Evolutionary conservation across 30 jellyfish, hydroid and myxozoan genomes (phyloP).

Genomic region (Hydra vulgaris): DNA sequence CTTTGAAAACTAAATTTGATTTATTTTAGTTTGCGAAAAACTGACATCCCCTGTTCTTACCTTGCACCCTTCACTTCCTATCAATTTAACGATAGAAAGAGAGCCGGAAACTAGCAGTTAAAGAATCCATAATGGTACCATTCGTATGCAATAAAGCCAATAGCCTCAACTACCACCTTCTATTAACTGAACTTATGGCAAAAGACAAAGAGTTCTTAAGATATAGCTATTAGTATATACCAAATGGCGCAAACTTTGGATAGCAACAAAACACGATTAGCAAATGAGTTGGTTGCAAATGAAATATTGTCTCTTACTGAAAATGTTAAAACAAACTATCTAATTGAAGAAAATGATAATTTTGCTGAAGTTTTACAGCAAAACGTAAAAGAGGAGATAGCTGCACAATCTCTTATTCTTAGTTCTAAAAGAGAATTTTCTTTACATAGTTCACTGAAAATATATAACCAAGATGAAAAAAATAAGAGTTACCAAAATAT

Average conservation of each 20-base stretch:
- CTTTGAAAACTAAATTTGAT: too few relatives aligned
- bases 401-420: slow-evolving; percentile 22
- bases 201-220: slow-evolving; percentile 15
- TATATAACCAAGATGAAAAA: slow-evolving; percentile 3
- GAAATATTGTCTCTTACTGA: not conserved
- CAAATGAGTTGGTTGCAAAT: not conserved
- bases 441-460: not conserved
- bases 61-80: not conserved
- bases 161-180: slow-evolving; percentile 24
- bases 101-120: not conserved
- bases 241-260: slow-evolving; percentile 35
- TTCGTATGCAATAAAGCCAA: slow-evolving; percentile 22
- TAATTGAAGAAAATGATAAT: not conserved
- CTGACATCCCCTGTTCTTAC: not conserved
- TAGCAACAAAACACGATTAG: slow-evolving; percentile 10
- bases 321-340: not conserved
- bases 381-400: slow-evolving; percentile 24
- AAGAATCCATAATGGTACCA: not conserved
- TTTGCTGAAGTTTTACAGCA: slow-evolving; percentile 6
- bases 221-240: slow-evolving; percentile 22
- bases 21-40: too few relatives aligned
- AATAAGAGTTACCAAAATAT: not conserved
- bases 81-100: not conserved
- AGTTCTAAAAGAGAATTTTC: slow-evolving; percentile 8
- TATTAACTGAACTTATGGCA: slow-evolving; percentile 22